Base-by-base conservation (phyloP, 2,888 invertebrate species). In the Barypeithes pellucidus region DNA sequence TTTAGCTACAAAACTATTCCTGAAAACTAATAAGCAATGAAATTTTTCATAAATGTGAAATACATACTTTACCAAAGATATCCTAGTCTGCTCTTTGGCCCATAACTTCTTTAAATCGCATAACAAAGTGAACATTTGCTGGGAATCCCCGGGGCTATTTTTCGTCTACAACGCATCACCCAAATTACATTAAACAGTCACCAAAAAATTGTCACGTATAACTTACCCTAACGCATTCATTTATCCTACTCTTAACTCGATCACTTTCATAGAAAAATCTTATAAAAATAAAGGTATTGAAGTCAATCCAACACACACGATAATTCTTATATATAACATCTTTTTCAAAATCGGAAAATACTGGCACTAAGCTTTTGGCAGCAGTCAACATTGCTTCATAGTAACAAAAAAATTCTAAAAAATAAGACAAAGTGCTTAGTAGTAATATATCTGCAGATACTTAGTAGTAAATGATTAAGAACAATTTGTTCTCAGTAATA, bases 251-350 rank as follows among this genome's bases (percentile, higher is more conserved):
- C 74, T 82, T 81, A 29, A 84, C 83, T 73, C 79, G 79, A 20
- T 82, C 79, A 60, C 81, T 82, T 77, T 82, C 81, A 76, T 82
- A 85, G 76, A 85, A 83, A 75, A 82, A 83, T 76, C 84, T 81
- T 76, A 83, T 89, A 84, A 91, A 92, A 76, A 92, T 87, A 80
- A 90, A 90, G 80, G 91, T 91, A 84, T 91, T 91, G 75, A 92
- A 89, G 79, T 90, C 87, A 79, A 90, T 89, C 92, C 92, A 92
- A 5, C 90, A 90, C 57, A 92, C 87, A 79, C 89, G 89, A 80
- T 91, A 91, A 79, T 88, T 89, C 76, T 88, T 88, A 76, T 91
- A 85, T 81, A 91, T 89, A 75, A 89, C 88, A 69, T 86, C 85
- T 47, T 54, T 67, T 82, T 91, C 90, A 81, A 92, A 84, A 72